phyloP scores from a whole-genome alignment of 2,797 vertebrate genomes.

The Psittacula derbiana region DNA sequence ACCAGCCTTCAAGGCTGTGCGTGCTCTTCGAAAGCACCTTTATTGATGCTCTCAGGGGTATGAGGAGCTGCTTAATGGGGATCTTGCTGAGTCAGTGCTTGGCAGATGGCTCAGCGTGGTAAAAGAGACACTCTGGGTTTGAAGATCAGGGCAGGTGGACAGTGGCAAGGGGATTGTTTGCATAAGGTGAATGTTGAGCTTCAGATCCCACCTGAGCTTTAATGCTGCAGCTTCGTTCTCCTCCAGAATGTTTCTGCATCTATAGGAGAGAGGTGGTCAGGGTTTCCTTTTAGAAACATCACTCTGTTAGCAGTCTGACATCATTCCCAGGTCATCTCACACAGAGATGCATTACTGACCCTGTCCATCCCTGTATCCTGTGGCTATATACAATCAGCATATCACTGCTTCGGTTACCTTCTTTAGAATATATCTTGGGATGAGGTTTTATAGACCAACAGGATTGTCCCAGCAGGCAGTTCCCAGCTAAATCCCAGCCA shows the following conservation, averaged over 20 bases:
- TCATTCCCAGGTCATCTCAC: background rate
- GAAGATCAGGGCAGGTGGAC: background rate
- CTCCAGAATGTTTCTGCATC: background rate
- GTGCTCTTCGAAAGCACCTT: background rate
- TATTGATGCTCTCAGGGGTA: background rate
- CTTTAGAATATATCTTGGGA: background rate
- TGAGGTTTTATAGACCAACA: background rate
- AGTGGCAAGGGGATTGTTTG: background rate
- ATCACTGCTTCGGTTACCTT: background rate
- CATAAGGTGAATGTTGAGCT: background rate
- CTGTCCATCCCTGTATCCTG: background rate
- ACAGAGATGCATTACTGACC: background rate
- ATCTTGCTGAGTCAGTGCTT: background rate
- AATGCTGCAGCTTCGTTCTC: background rate
- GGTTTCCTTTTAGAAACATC: background rate
- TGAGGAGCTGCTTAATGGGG: background rate
- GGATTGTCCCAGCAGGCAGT: background rate
- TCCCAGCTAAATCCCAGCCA: background rate
- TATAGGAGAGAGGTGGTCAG: background rate
- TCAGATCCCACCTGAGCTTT: slow-evolving; percentile 1
- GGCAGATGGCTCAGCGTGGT: background rate
- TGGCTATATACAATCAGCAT: background rate
- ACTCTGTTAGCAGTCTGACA: background rate
- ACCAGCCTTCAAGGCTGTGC: background rate
- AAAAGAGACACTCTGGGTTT: background rate